Conservation (phyloP, 2,797 vertebrate species). For the Phataginus tricuspis region DNA sequence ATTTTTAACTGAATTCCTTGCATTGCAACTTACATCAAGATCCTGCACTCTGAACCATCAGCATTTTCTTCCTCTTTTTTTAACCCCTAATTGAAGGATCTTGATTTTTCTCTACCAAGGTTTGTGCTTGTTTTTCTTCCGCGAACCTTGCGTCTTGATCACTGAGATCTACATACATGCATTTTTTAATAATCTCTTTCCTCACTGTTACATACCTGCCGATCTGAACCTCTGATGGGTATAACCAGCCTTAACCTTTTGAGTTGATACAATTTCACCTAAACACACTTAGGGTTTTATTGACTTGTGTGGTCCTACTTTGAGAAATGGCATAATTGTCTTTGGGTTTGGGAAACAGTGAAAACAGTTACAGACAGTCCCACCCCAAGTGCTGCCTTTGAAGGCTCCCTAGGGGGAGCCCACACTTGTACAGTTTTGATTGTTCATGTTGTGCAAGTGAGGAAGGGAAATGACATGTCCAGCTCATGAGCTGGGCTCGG, state of each 20-base stretch:
- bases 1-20: neutral
- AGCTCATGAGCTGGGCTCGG: neutral
- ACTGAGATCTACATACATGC: neutral
- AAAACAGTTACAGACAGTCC: neutral
- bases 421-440: neutral
- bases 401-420: neutral
- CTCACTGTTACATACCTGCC: neutral
- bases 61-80: neutral
- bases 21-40: neutral
- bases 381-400: neutral
- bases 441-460: accelerated
- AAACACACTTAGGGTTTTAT: neutral
- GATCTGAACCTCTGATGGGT: no score
- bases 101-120: neutral
- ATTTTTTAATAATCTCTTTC: neutral
- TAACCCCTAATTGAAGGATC: neutral
- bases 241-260: neutral
- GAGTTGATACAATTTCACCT: neutral
- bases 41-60: neutral
- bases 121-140: neutral
- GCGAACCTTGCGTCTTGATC: neutral
- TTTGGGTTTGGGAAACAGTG: neutral
- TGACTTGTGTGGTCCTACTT: neutral
- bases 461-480: neutral
- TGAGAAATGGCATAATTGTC: neutral